phyloP scores from a whole-genome alignment of 2,113 vertebrate species.

The Tympanuchus pallidicinctus region DNA sequence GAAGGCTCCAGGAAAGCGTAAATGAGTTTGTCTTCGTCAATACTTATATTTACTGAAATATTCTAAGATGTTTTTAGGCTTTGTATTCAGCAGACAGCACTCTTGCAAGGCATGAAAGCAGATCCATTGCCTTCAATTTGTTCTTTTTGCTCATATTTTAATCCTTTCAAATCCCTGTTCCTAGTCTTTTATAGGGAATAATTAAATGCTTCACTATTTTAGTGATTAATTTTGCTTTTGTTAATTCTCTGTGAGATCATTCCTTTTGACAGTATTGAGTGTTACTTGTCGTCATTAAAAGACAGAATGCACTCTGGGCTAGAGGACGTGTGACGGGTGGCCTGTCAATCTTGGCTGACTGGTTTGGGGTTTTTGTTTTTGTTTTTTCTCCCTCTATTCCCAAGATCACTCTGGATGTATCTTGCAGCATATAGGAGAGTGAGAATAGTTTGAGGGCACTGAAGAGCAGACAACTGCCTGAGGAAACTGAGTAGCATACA shows the following conservation, averaged over 20 bases:
- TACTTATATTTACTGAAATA: neutral
- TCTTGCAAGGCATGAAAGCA: neutral
- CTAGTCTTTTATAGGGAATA: neutral
- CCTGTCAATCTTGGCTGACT: neutral
- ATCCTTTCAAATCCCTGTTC: constrained; percentile 12
- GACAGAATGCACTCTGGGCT: neutral
- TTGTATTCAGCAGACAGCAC: neutral
- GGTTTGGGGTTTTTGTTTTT: neutral
- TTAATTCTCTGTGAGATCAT: neutral
- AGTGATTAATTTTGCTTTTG: neutral
- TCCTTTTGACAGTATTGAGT: neutral
- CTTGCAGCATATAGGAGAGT: neutral
- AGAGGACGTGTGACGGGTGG: neutral
- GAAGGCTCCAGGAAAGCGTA: neutral
- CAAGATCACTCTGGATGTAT: neutral
- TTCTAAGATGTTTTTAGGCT: neutral
- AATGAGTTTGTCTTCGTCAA: neutral
- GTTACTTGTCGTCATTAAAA: neutral
- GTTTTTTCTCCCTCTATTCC: neutral
- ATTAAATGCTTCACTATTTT: neutral
- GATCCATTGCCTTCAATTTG: neutral
- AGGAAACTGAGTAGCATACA: neutral
- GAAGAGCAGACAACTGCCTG: neutral
- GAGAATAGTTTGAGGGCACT: neutral
- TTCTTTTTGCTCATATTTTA: constrained; percentile 15